Evolutionary conservation across 2,888 invertebrate species (phyloP), one percentile per base, ranked within the genome.

Genomic region (Limnephilus auricula): DNA sequence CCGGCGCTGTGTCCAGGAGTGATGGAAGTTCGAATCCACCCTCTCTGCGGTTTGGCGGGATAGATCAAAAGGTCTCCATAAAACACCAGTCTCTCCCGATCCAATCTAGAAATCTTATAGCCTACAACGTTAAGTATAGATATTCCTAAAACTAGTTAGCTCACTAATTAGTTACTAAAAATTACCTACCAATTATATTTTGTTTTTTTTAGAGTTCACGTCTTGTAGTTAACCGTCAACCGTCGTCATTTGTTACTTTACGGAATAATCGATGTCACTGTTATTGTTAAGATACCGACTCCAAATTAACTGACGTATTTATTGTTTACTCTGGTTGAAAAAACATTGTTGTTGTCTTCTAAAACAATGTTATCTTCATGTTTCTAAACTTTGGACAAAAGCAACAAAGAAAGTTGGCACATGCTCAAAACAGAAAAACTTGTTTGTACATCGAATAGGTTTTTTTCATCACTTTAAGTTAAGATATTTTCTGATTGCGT

Each of bases 341-440:
- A 45, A 45, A 45, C 13, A 1, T 15, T 45, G 40, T 18, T 18
- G 4, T 18, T 15, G 45, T 45, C 15, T 50, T 5, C 18, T 18
- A 50, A 50, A 50, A 50, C 25, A 2, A 9, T 65, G 2, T 65
- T 65, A 25, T 65, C 1, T 65, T 65, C 25, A n/a, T 65, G 65
- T 2, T 25, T 34, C 80, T 82, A 32, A 82, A 31, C 18, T 18
- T 34, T 32, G 32, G 25, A 32, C 15, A 15, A 31, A 31, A 30
- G 32, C 31, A 82, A 82, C 32, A 82, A 82, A 82, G 12, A 34
- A 82, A 32, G 13, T 80, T 82, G 80, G 80, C 80, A 32, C 32
- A 32, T 9, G 31, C 18, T 82, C 80, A 82, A 82, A 80, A 32
- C 80, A 32, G 32, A 32, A 82, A 82, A 82, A 82, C 80, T 82